These are phyloP conservation scores for Ochropacha duplaris DNA, from an alignment of 2,888 invertebrate species.

Conservation along the genomic window DNA sequence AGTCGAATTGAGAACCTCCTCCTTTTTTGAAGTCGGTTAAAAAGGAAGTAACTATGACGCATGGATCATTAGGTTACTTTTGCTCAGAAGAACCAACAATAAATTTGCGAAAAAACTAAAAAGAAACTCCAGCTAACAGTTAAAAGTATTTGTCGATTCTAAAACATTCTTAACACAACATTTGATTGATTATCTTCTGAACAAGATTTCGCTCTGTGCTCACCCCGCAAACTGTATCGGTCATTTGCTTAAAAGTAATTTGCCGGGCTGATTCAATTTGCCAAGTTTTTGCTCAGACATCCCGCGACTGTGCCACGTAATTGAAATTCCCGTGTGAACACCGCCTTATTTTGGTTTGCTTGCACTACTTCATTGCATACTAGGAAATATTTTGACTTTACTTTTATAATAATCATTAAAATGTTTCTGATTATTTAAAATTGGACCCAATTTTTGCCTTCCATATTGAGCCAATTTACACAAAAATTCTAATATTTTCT, in stretches of 20 bases:
- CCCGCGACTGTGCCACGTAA: conserved; percentile 10
- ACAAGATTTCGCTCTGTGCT: conserved; percentile 9
- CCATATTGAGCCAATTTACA: too few relatives aligned
- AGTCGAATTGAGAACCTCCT: too few relatives aligned
- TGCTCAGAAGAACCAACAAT: too few relatives aligned
- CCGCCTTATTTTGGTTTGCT: conserved; percentile 19
- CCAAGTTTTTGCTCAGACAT: conserved; percentile 40
- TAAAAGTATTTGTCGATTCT: neutral
- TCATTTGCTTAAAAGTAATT: conserved; percentile 41
- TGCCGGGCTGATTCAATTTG: conserved; percentile 46
- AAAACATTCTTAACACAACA: conserved; percentile 10
- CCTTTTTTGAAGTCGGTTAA: too few relatives aligned
- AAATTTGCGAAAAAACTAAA: too few relatives aligned
- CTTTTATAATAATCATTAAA: too few relatives aligned
- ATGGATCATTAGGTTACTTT: too few relatives aligned
- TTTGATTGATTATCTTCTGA: conserved; percentile 34
- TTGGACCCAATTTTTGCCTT: too few relatives aligned
- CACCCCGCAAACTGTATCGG: conserved; percentile 35
- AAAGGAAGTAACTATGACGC: too few relatives aligned
- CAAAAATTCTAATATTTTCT: too few relatives aligned
- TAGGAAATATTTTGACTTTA: neutral
- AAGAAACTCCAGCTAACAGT: too few relatives aligned
- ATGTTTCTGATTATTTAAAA: too few relatives aligned
- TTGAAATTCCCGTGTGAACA: conserved; percentile 41
- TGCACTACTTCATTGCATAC: conserved; percentile 10